These are phyloP conservation scores for Lacerta agilis DNA, from an alignment of 2,797 vertebrate genomes.

Conservation along the genomic window DNA sequence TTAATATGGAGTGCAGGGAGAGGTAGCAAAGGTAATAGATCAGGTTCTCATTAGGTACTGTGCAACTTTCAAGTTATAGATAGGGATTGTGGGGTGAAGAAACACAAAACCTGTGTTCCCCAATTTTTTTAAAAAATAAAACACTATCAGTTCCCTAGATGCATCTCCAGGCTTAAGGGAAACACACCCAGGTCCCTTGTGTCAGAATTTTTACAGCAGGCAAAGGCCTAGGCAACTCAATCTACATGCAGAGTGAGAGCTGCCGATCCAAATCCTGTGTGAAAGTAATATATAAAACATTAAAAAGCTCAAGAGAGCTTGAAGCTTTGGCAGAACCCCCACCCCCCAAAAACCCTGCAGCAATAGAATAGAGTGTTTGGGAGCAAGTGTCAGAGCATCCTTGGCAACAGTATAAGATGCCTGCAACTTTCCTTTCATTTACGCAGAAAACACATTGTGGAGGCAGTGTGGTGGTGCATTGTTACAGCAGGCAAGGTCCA, in stretches of 20 bases:
- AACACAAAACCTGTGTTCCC: too few species aligned
- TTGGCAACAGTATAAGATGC: slow-evolving; percentile 65
- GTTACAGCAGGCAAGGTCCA: slow-evolving; percentile 49
- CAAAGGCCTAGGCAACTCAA: neutral
- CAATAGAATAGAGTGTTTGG: slow-evolving; percentile 37
- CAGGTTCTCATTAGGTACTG: too few species aligned
- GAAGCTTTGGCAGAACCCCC: neutral
- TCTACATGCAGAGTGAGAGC: neutral
- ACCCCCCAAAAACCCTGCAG: neutral
- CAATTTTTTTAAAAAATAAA: too few species aligned
- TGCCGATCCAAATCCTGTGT: neutral
- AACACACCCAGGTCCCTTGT: too few species aligned
- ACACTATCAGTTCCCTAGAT: too few species aligned
- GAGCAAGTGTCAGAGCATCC: slow-evolving; percentile 60
- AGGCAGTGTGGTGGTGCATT: slow-evolving; percentile 63
- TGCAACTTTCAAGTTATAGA: too few species aligned
- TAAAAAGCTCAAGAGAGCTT: neutral
- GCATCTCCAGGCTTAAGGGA: too few species aligned
- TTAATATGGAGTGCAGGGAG: too few species aligned
- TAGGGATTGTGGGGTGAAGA: too few species aligned
- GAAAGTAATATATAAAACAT: neutral
- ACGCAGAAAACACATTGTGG: slow-evolving; percentile 52
- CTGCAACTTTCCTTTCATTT: slow-evolving; percentile 69
- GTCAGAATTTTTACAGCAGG: neutral
- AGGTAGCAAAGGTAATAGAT: too few species aligned